phyloP scores from a whole-genome alignment of 2,113 vertebrate species.

The Perccottus glenii region DNA sequence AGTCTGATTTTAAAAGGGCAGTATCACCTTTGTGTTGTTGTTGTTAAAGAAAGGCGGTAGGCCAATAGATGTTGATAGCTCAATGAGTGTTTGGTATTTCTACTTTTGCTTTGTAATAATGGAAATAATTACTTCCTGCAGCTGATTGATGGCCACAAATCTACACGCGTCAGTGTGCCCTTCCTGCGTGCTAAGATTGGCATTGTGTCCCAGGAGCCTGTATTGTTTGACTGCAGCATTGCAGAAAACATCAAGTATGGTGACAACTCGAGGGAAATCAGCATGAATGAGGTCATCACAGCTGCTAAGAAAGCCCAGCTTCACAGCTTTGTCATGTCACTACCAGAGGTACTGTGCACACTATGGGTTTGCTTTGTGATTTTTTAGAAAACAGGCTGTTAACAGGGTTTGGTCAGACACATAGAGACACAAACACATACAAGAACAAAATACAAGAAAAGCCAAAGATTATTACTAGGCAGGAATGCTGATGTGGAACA shows the following conservation, averaged over 20 bases:
- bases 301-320: slow-evolving; percentile 82
- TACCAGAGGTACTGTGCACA: slow-evolving; percentile 74
- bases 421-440: slow-evolving; percentile 4
- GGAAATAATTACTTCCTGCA: slow-evolving; percentile 56
- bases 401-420: not conserved
- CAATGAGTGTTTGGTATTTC: slow-evolving; percentile 43
- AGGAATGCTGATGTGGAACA: slow-evolving; percentile 1
- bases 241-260: slow-evolving; percentile 83
- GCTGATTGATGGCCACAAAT: slow-evolving; percentile 79
- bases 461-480: not conserved
- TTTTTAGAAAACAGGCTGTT: slow-evolving; percentile 2
- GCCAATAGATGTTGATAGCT: slow-evolving; percentile 37
- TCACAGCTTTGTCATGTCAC: slow-evolving; percentile 80
- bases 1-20: slow-evolving; percentile 44
- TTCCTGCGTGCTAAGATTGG: slow-evolving; percentile 84
- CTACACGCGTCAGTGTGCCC: slow-evolving; percentile 66
- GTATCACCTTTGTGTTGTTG: slow-evolving; percentile 40
- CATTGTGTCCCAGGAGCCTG: slow-evolving; percentile 83
- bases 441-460: not conserved
- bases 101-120: slow-evolving; percentile 42
- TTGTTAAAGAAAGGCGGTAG: slow-evolving; percentile 30
- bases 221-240: slow-evolving; percentile 84
- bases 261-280: slow-evolving; percentile 75
- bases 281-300: slow-evolving; percentile 75
- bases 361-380: not conserved